A percentile compares a stretch with the other conserved stretches of the same genome.
Conservation (phyloP, 2,113 vertebrate species). For the Glareola pratincola region DNA sequence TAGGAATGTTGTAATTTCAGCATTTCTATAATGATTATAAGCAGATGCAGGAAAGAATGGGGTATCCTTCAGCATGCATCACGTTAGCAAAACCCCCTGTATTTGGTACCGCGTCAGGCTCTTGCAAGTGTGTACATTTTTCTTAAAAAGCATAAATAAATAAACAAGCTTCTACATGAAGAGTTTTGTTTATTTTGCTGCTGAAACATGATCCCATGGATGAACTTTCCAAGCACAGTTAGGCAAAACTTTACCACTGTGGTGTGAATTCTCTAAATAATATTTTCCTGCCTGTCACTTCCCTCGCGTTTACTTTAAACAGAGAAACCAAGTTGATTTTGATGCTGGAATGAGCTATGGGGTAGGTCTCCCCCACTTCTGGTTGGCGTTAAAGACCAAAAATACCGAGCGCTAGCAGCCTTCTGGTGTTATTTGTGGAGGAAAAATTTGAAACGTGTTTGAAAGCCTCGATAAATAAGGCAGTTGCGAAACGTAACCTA, state of each 20-base stretch:
- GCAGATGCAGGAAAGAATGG: neutral
- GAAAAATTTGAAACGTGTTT: neutral
- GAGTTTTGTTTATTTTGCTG: neutral
- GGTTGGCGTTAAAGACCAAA: neutral
- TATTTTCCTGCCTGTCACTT: neutral
- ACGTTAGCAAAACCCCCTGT: neutral
- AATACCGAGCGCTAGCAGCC: neutral
- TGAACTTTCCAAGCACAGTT: neutral
- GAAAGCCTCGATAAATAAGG: neutral
- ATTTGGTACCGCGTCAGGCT: neutral
- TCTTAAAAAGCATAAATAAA: neutral
- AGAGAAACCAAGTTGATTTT: neutral
- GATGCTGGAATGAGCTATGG: neutral
- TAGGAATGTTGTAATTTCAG: conserved; percentile 1
- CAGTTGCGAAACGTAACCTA: neutral
- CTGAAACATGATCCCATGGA: neutral
- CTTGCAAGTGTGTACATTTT: neutral
- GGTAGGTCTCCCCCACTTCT: neutral
- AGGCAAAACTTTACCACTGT: neutral
- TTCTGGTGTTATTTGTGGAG: neutral
- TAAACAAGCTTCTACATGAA: neutral
- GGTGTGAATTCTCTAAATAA: neutral
- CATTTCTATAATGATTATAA: neutral
- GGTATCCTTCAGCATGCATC: neutral
- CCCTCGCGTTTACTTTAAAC: neutral